Conservation (phyloP, 2,113 vertebrate species). For the Macroglossus sobrinus region DNA sequence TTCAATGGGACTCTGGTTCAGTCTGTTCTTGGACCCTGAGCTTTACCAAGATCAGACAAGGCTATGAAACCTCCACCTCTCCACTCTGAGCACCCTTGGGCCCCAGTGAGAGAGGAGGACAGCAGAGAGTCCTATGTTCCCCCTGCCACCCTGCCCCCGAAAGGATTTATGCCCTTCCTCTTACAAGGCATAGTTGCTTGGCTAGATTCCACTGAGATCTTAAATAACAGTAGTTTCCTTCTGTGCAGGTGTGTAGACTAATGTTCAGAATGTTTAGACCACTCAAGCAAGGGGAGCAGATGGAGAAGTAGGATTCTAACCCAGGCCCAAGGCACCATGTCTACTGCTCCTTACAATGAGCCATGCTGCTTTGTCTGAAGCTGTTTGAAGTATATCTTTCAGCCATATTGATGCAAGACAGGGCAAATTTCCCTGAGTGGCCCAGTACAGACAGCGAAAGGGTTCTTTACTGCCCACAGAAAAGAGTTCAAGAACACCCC, state of each 20-base stretch:
- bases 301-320: neutral
- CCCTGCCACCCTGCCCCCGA: neutral
- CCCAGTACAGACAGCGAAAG: too few species aligned
- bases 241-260: neutral
- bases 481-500: too few species aligned
- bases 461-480: too few species aligned
- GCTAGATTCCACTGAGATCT: neutral
- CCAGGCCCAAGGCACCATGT: neutral
- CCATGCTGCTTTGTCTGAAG: neutral
- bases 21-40: neutral
- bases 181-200: neutral
- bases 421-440: too few species aligned
- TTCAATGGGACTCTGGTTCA: neutral
- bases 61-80: neutral
- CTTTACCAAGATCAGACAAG: neutral
- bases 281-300: neutral
- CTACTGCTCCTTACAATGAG: neutral
- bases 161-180: neutral
- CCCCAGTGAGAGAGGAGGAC: neutral
- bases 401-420: neutral
- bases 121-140: neutral
- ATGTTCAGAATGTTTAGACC: neutral
- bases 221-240: neutral
- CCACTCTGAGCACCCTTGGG: neutral
- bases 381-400: neutral